Base-by-base conservation (phyloP, 2,113 vertebrate species). In the Syrmaticus mikado region DNA sequence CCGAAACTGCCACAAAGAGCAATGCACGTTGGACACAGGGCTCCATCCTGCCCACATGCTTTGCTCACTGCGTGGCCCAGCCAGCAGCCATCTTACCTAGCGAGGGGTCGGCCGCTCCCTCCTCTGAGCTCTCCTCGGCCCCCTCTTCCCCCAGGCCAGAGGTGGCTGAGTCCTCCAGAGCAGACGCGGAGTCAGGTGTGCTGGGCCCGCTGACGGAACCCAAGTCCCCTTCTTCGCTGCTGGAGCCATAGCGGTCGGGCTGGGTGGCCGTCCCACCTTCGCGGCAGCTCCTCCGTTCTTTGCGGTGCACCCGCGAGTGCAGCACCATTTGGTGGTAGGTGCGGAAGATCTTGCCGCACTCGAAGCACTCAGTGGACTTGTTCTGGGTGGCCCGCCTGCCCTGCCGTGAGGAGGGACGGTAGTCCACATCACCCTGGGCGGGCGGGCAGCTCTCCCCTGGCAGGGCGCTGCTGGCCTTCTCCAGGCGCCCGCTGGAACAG, bases 281-380 rank as follows among this genome's bases (percentile, higher is more conserved):
- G 2, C 97, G 50, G 3, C 95, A 90, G 7, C 96, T 92, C 20
- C 98, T 94, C 20, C 98, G 97, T 7, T 98, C 98, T 93, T 97
- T 98, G 27, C 98, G 98, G 96, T 99, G 99, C 88, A 99, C 98
- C 4, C 99, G 98, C 6, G 98, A 98, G 96, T 99, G 99, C 90
- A 99, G 98, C 57, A 98, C 98, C 99, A 99, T 98, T 98, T 99
- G 99, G 94, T 99, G 99, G 41, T 99, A 99, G n/a, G 98, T 99
- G 96, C 99, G 98, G 90, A 99, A 99, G 94, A 98, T 97, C 97
- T 99, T 99, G 40, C 99, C 99, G 1, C 99, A 99, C 96, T 99
- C 99, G 0, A 99, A 99, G 96, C 99, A 99, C 96, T 99, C 99
- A 0, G 98, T 98, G 58, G 98, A 98, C 95, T 99, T 99, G 96